Evolutionary conservation across 2,113 vertebrate species (phyloP).

Genomic region (Nothocercus nigrocapillus): DNA sequence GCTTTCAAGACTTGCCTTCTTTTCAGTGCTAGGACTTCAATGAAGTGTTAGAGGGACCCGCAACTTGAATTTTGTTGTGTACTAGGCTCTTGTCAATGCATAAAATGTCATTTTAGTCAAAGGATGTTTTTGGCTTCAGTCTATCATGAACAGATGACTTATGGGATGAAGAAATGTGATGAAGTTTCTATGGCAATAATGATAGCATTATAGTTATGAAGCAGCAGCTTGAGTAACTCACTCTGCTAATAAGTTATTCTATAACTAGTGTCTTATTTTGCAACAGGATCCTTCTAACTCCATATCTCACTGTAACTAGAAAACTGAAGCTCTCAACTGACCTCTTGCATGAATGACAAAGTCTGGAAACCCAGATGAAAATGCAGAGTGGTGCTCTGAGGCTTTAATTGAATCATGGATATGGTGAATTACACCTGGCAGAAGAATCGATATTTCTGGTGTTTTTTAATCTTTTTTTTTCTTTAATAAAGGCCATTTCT

Average conservation of each 20-base stretch:
- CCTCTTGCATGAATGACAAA: not conserved
- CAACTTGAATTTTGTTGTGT: not conserved
- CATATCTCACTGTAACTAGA: not conserved
- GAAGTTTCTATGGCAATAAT: not conserved
- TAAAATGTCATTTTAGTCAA: not conserved
- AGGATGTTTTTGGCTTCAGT: not conserved
- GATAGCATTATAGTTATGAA: not conserved
- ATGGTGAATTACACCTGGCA: not conserved
- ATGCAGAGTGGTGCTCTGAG: not conserved
- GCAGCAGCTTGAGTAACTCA: not conserved
- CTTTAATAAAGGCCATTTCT: not conserved
- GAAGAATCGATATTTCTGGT: not conserved
- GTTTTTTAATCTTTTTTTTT: not conserved
- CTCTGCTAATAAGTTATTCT: not conserved
- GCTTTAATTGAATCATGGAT: not conserved
- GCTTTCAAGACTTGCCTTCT: not conserved
- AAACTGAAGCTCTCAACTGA: fast-evolving
- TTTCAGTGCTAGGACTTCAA: not conserved
- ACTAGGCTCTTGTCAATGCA: not conserved
- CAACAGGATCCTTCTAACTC: not conserved
- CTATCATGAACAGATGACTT: not conserved
- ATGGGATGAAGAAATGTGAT: fast-evolving
- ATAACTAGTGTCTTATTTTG: not conserved
- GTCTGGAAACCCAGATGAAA: not conserved
- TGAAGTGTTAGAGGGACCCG: not conserved